These are phyloP conservation scores for Indri indri DNA, from an alignment of 2,113 vertebrate species.

Conservation along the genomic window DNA sequence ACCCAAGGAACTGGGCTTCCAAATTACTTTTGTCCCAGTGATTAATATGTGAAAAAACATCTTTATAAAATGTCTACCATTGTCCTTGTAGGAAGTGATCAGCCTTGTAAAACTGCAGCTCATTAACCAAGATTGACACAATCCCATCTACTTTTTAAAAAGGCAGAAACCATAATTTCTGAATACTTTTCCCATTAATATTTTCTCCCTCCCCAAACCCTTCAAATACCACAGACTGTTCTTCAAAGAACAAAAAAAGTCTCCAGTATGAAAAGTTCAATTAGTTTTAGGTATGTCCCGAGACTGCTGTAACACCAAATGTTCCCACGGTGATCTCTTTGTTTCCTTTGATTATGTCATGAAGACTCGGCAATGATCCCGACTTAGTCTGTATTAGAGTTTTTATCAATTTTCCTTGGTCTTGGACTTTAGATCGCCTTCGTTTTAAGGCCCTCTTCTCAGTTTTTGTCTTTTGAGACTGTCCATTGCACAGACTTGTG, in stretches of 20 bases:
- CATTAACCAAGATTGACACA: slow-evolving; percentile 82
- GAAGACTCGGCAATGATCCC: slow-evolving; percentile 91
- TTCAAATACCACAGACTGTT: slow-evolving; percentile 84
- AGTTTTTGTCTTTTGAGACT: slow-evolving; percentile 89
- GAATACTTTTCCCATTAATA: slow-evolving; percentile 81
- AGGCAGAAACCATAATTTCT: slow-evolving; percentile 82
- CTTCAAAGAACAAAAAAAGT: slow-evolving; percentile 82
- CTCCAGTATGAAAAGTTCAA: slow-evolving; percentile 78
- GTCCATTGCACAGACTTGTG: slow-evolving; percentile 90
- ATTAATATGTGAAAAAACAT: slow-evolving; percentile 84
- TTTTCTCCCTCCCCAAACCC: slow-evolving; percentile 78
- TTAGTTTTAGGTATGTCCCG: slow-evolving; percentile 90
- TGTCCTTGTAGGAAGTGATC: slow-evolving; percentile 81
- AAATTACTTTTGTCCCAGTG: slow-evolving; percentile 83
- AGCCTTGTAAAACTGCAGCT: slow-evolving; percentile 82
- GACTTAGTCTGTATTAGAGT: slow-evolving; percentile 90
- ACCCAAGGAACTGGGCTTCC: slow-evolving; percentile 84
- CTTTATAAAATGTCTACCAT: slow-evolving; percentile 83
- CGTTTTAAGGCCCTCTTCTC: slow-evolving; percentile 94
- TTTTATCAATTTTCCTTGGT: slow-evolving; percentile 89
- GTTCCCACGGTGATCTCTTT: slow-evolving; percentile 93
- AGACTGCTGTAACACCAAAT: slow-evolving; percentile 92
- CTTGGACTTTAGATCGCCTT: slow-evolving; percentile 91
- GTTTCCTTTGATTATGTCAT: slow-evolving; percentile 96
- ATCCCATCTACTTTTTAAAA: slow-evolving; percentile 80